Percentiles rank a stretch among this genome's conserved stretches.
phyloP scores from a whole-genome alignment of 2,888 invertebrate species.

The Cephus sareptanus region DNA sequence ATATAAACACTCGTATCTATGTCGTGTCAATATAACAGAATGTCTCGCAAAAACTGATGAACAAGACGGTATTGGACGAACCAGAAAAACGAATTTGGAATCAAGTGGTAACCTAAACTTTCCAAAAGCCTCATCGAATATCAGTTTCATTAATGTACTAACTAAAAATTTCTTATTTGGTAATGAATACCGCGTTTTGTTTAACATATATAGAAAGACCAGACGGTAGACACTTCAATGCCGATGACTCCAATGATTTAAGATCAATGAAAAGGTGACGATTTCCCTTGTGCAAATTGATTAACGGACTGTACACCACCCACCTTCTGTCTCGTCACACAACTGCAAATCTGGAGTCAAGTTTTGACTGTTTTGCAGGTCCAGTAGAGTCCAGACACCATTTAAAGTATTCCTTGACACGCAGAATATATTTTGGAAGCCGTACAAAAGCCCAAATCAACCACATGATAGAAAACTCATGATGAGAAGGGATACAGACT shows the following conservation, averaged over 20 bases:
- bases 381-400: conserved; percentile 47
- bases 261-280: background rate
- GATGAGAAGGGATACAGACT: conserved; percentile 28
- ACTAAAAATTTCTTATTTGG: background rate
- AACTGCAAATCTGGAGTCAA: conserved; percentile 47
- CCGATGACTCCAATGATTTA: background rate
- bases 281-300: background rate
- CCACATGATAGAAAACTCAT: background rate
- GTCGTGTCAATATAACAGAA: background rate
- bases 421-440: conserved; percentile 49
- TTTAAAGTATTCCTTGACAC: conserved; percentile 52
- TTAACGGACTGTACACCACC: conserved; percentile 12
- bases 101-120: background rate
- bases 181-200: background rate
- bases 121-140: background rate
- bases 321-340: conserved; percentile 14
- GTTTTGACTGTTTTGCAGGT: conserved; percentile 61
- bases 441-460: conserved; percentile 32
- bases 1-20: background rate
- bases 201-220: background rate
- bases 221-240: background rate
- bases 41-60: background rate
- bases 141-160: background rate
- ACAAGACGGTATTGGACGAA: background rate
- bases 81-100: background rate